phyloP scores from a whole-genome alignment of 2,888 invertebrate species.

The Odontomyia ornata region DNA sequence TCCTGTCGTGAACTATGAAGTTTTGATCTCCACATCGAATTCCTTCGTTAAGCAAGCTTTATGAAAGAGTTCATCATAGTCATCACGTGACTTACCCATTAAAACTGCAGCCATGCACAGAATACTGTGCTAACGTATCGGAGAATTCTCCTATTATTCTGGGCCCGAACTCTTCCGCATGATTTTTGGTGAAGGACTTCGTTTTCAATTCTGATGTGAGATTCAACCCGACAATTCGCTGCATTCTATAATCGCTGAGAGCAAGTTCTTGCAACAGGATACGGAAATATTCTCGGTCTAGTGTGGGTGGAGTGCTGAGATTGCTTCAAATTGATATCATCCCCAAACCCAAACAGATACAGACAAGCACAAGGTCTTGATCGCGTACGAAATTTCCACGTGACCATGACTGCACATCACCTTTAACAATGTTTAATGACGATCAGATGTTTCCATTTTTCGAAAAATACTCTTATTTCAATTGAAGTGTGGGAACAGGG shows the following conservation, averaged over 20 bases:
- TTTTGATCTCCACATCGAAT: no score
- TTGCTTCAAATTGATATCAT: constrained; percentile 51
- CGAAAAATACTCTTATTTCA: no score
- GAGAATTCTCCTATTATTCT: constrained; percentile 55
- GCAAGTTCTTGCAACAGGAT: constrained; percentile 53
- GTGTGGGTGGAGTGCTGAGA: constrained; percentile 53
- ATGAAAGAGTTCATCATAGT: constrained; percentile 54
- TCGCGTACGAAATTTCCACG: constrained; percentile 47
- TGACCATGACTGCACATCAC: constrained; percentile 53
- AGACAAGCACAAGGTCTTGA: constrained; percentile 54
- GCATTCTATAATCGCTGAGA: constrained; percentile 52
- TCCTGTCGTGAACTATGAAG: no score
- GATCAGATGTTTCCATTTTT: constrained; percentile 35
- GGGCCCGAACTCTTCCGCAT: constrained; percentile 55
- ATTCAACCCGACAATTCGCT: constrained; percentile 52
- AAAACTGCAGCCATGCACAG: constrained; percentile 55
- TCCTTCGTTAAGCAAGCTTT: constrained; percentile 55
- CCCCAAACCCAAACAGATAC: constrained; percentile 52
- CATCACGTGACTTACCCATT: constrained; percentile 55
- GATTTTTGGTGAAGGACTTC: constrained; percentile 53
- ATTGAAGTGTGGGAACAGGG: no score
- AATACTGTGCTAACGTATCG: constrained; percentile 53
- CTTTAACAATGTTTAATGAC: constrained; percentile 54
- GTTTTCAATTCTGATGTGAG: constrained; percentile 50
- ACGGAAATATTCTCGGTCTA: constrained; percentile 55